phyloP scores from a whole-genome alignment of 2,113 vertebrate genomes.

The Ifrita kowaldi region DNA sequence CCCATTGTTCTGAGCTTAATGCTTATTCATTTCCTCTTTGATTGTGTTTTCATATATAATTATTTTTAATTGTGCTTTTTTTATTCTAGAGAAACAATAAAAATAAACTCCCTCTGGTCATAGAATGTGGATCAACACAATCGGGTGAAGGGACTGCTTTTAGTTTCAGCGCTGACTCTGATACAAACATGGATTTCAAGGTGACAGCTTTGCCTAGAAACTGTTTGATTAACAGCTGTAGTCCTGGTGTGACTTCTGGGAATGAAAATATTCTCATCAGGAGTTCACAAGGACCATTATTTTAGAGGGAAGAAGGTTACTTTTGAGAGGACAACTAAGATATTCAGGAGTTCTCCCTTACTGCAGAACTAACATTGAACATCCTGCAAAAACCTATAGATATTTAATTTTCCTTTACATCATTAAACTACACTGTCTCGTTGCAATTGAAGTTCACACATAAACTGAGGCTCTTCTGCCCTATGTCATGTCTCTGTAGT shows the following conservation, averaged over 20 bases:
- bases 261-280: not conserved
- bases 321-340: not conserved
- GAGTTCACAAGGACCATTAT: not conserved
- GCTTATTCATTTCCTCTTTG: constrained; percentile 50
- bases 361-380: not conserved
- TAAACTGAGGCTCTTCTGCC: not conserved
- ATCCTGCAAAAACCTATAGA: not conserved
- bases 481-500: rapidly evolving
- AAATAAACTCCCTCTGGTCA: constrained; percentile 10
- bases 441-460: not conserved
- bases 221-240: not conserved
- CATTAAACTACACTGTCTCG: not conserved
- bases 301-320: not conserved
- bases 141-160: not conserved
- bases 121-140: not conserved
- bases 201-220: not conserved
- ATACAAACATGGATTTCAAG: not conserved
- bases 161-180: not conserved
- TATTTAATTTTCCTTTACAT: not conserved
- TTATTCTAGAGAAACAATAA: constrained; percentile 26
- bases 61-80: constrained; percentile 36
- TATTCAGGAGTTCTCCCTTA: not conserved
- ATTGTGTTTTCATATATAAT: constrained; percentile 16
- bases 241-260: not conserved
- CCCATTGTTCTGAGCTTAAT: constrained; percentile 45